phyloP scores from a whole-genome alignment of 2,888 invertebrate species.

The Protonemura montana region DNA sequence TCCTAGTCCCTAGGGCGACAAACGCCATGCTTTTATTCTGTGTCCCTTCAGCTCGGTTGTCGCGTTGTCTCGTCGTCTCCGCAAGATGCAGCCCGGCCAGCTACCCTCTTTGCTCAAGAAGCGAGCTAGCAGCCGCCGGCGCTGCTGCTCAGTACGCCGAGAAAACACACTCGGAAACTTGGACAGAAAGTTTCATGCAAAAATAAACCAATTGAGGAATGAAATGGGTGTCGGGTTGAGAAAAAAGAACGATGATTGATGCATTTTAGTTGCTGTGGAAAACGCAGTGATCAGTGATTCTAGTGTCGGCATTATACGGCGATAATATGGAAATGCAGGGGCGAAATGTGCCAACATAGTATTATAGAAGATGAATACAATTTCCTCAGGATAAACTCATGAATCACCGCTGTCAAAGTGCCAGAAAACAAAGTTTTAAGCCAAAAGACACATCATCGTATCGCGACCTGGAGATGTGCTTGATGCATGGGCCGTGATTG shows the following conservation, averaged over 20 bases:
- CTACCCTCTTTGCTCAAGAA: too few species aligned
- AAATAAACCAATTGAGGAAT: constrained; percentile 39
- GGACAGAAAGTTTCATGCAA: constrained; percentile 17
- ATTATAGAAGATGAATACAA: constrained; percentile 41
- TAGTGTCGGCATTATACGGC: constrained; percentile 30
- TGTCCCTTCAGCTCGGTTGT: neutral
- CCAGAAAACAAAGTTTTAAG: constrained; percentile 17
- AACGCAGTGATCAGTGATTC: constrained; percentile 40
- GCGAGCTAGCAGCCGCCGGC: too few species aligned
- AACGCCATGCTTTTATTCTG: neutral
- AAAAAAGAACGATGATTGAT: constrained; percentile 36
- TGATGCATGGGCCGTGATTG: neutral
- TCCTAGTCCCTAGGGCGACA: neutral
- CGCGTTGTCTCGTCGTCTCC: neutral
- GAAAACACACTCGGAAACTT: constrained; percentile 20
- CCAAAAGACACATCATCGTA: constrained; percentile 4
- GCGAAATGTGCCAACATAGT: constrained; percentile 41
- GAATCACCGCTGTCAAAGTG: constrained; percentile 40
- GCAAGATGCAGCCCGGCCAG: neutral
- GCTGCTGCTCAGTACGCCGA: too few species aligned
- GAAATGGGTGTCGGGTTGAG: constrained; percentile 33
- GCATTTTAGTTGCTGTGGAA: constrained; percentile 35
- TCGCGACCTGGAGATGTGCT: neutral
- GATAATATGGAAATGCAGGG: constrained; percentile 39
- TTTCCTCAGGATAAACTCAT: constrained; percentile 32